Conservation (phyloP, 1,140 invertebrate species). For the Lysiphlebus fabarum region DNA sequence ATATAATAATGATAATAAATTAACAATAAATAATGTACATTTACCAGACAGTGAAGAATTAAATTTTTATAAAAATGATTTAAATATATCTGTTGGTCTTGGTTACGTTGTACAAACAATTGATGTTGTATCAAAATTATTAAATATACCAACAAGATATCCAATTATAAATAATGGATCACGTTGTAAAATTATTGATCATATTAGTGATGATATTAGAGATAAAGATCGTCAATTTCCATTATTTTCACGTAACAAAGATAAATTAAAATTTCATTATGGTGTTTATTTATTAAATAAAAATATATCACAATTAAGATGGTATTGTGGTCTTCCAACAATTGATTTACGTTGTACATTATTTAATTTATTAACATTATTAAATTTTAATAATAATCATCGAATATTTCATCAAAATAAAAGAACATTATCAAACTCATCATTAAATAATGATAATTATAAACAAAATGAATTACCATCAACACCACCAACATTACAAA, state of each 20-base stretch:
- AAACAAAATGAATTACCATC: constrained; percentile 37
- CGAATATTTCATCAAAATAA: constrained; percentile 51
- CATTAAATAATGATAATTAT: constrained; percentile 46
- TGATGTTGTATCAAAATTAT: constrained; percentile 74
- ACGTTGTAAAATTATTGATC: constrained; percentile 72
- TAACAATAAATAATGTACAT: constrained; percentile 68
- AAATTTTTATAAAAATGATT: constrained; percentile 56
- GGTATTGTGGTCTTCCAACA: constrained; percentile 68
- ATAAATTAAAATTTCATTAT: constrained; percentile 73
- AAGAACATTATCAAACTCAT: constrained; percentile 54
- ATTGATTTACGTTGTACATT: constrained; percentile 71
- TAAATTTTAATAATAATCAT: constrained; percentile 51
- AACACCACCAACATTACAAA: constrained; percentile 47
- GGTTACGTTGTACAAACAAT: constrained; percentile 79
- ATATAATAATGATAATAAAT: constrained; percentile 59
- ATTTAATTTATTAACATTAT: constrained; percentile 66
- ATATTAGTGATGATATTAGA: constrained; percentile 67
- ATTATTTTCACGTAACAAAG: constrained; percentile 71
- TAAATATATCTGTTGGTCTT: constrained; percentile 70
- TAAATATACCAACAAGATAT: constrained; percentile 79
- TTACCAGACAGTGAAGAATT: constrained; percentile 66
- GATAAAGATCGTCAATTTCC: constrained; percentile 81
- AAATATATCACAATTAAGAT: constrained; percentile 80
- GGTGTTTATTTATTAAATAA: constrained; percentile 85
- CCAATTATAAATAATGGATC: constrained; percentile 75